Base-by-base conservation (phyloP, 2,797 vertebrate genomes). In the Naso thynnoides region DNA sequence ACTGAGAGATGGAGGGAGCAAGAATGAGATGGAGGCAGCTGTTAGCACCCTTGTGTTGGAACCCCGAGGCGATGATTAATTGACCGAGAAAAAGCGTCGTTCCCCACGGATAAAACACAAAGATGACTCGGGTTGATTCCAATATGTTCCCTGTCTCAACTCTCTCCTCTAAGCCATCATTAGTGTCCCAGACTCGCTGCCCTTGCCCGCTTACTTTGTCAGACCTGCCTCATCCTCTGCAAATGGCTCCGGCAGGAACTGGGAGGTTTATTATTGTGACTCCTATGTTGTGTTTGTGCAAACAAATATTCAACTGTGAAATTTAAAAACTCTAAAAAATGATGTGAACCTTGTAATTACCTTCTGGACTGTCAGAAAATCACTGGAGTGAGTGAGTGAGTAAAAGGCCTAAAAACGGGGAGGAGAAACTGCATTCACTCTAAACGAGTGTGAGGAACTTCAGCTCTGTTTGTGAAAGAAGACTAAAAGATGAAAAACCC, bases 141-240 rank as follows among this genome's bases (percentile, higher is more conserved):
- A 66, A 45, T 54, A 65, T 56, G 78, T 64, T 77, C 23, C 9
- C 27, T 10, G 59, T 71, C 78, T 81, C 18, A 7, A 45, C 52
- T 14, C n/a, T 36, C 63, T 33, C 69, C 81, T 72, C 33, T 19
- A 4, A 78, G 71, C 53, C 83, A 66, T 82, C 77, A 77, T 84
- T 76, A 86, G 38, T 21, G 63, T 21, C 64, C 48, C 55, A 41
- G 45, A 45, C 64, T 24, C 9, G 24, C 53, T 19, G 69, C 23
- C 76, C 41, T 58, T 41, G 24, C 45, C 50, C n/a, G 2, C 44
- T 13, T 38, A 41, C 61, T 65, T 24, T 41, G 45, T 76, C 75
- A 42, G 62, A 73, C 63, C 62, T 29, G 59, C 0, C 5, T 42
- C 39, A 53, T 42, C 41, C 47, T 62, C 19, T 1, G 1, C 26